A percentile compares a stretch with the other conserved stretches of the same genome.
Conservation (phyloP, 2,888 invertebrate species). For the Nezara viridula region DNA sequence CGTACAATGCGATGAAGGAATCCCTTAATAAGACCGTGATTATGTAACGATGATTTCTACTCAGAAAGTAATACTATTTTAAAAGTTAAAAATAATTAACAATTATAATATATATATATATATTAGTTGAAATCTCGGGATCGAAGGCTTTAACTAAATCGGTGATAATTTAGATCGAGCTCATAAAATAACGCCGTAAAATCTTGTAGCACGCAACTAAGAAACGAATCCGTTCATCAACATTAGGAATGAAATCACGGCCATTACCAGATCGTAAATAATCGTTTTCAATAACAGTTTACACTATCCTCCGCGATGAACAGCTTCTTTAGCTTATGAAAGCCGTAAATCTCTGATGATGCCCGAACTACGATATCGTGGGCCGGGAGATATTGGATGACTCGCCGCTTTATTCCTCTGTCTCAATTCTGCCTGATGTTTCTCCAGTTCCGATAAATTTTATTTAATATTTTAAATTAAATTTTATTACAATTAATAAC, state of each 20-base stretch:
- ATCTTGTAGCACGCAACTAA: background rate
- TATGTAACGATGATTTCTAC: too few species aligned
- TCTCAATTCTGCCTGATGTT: background rate
- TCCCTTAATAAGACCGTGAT: background rate
- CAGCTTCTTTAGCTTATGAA: slow-evolving; percentile 24
- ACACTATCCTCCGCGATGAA: background rate
- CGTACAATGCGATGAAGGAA: background rate
- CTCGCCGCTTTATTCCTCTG: background rate
- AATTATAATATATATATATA: too few species aligned
- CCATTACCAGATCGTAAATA: slow-evolving; percentile 19
- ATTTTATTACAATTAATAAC: too few species aligned
- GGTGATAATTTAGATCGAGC: background rate
- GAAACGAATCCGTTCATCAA: background rate
- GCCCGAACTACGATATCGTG: background rate
- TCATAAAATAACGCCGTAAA: slow-evolving; percentile 30
- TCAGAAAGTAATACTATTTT: too few species aligned
- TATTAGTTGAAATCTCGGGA: too few species aligned
- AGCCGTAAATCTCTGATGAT: background rate
- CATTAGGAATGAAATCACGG: slow-evolving; percentile 10
- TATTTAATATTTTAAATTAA: background rate
- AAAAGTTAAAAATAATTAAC: too few species aligned
- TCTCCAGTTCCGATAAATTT: background rate
- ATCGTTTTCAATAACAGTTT: slow-evolving; percentile 4
- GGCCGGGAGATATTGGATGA: background rate
- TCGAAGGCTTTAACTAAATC: background rate